Conservation (phyloP, 2,888 invertebrate genomes). For the Mythimna pallens region DNA sequence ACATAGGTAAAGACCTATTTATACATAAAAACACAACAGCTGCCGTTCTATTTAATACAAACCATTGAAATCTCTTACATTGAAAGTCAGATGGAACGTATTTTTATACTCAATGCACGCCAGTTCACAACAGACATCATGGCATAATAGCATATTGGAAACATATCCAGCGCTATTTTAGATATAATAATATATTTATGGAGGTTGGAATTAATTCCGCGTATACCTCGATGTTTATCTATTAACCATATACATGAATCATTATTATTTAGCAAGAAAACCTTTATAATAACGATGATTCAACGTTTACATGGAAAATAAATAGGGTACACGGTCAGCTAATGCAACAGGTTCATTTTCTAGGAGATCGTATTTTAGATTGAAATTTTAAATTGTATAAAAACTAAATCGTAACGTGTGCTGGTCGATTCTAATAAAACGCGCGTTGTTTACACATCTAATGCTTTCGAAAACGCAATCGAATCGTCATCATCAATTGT, state of each 20-base stretch:
- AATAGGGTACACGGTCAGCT: background rate
- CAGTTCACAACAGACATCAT: conserved; percentile 10
- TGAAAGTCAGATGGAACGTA: conserved; percentile 17
- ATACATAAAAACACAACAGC: background rate
- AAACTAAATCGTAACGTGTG: background rate
- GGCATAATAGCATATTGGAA: background rate
- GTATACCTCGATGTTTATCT: conserved; percentile 31
- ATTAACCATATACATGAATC: conserved; percentile 28
- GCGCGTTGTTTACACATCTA: background rate
- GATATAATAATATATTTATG: conserved; percentile 25
- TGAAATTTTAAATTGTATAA: no score
- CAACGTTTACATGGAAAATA: conserved; percentile 24
- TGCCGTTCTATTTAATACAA: conserved; percentile 2
- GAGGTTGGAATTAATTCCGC: conserved; percentile 33
- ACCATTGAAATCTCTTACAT: conserved; percentile 24
- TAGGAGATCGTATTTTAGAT: background rate
- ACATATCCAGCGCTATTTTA: conserved; percentile 43
- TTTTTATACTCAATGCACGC: conserved; percentile 20
- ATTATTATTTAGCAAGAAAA: conserved; percentile 38
- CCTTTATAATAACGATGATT: conserved; percentile 28
- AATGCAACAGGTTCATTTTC: background rate
- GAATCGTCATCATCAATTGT: no score
- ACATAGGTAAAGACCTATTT: no score
- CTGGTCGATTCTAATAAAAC: background rate
- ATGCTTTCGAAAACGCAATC: background rate